These are phyloP conservation scores for Porites evermanni DNA, from an alignment of 92 coral and sea anemone species.

Conservation along the genomic window DNA sequence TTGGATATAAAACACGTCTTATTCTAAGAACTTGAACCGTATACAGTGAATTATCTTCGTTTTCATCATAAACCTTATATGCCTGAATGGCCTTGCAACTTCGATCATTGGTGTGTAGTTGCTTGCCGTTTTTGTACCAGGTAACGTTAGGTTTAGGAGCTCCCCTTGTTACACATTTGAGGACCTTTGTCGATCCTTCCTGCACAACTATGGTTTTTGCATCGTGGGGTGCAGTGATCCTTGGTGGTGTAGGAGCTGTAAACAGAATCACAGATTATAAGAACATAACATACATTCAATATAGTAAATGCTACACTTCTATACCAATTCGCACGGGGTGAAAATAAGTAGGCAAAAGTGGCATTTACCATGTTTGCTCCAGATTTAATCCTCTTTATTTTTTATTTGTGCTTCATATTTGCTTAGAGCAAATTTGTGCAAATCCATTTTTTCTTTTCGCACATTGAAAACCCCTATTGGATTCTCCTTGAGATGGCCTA, in stretches of 20 bases:
- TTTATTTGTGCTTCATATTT: too few species aligned
- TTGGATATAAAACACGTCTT: constrained; percentile 33
- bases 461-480: too few species aligned
- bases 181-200: constrained; percentile 10
- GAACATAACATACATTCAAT: not conserved
- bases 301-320: too few species aligned
- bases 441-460: too few species aligned
- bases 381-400: too few species aligned
- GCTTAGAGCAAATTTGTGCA: too few species aligned
- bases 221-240: not conserved
- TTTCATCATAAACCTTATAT: constrained; percentile 30
- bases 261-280: not conserved
- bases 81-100: not conserved
- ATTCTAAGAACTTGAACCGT: not conserved
- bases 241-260: constrained; percentile 20
- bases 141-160: constrained; percentile 24
- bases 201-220: not conserved
- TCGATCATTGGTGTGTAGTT: not conserved
- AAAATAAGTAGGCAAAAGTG: too few species aligned
- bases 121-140: constrained; percentile 35
- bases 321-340: too few species aligned
- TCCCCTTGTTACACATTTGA: constrained; percentile 24
- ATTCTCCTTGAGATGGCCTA: too few species aligned
- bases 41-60: not conserved
- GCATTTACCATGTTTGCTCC: too few species aligned